Base-by-base conservation (phyloP, 1,140 invertebrate genomes). In the Potamilus streckersoni region DNA sequence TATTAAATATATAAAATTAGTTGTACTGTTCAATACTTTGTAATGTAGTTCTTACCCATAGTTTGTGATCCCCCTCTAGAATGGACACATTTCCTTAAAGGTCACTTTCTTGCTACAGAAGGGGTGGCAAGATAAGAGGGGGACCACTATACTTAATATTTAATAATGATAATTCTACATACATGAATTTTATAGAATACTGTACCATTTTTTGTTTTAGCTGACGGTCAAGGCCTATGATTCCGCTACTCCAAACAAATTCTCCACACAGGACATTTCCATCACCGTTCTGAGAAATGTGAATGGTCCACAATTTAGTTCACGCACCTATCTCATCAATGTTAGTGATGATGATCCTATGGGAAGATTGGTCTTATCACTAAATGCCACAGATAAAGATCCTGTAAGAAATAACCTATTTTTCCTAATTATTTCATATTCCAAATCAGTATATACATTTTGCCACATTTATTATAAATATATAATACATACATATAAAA, bases 331-430 rank as follows among this genome's bases (percentile, higher is more conserved):
- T 23, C 14, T n/a, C 8, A 72, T 61, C 58, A 31, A n/a, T 63
- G 66, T 77, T 2, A 56, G 15, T n/a, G 75, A 77, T 62, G 58
- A 60, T 67, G 75, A 72, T 16, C 20, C 17, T 4, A 67, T 31
- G 16, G 63, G 69, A 38, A 69, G n/a, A 5, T 6, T 62, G 15
- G 75, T 77, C 38, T 19, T 62, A 2, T 19, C 20, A 57, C n/a
- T 77, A 1, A 77, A 72, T 77, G 70, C 56, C 20, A 72, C 75
- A 0, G 75, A 77, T 63, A 19, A 8, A 0, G 75, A 77, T 69
- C 58, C 23, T 23, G 75, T 77, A 72, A 77, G 69, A 66, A 12
- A n/a, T 23, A 11, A 31, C 2, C 16, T 38, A 60, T 71, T 27
- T 8, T 69, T 20, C 58, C 11, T 49, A 49, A 49, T 8, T 49